These are phyloP conservation scores for Falco rusticolus DNA, from an alignment of 2,797 vertebrate species.

Conservation along the genomic window DNA sequence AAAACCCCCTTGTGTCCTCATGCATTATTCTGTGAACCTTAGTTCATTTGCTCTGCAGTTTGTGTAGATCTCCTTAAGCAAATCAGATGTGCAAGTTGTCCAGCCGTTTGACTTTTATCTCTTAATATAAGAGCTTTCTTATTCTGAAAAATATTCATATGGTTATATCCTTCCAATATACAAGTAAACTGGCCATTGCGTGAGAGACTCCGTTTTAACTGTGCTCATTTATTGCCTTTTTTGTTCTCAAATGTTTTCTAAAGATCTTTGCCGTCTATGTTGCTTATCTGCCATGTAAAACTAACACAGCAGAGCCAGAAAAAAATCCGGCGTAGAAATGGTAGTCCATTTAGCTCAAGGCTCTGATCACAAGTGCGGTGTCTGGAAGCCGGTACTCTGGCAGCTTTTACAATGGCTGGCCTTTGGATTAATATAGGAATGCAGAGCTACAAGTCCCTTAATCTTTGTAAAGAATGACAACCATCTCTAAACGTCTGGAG, in stretches of 20 bases:
- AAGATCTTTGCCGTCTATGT: not conserved
- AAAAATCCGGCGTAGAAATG: not conserved
- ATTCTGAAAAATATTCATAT: not conserved
- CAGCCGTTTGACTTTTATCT: not conserved
- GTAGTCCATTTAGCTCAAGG: slow-evolving; percentile 21
- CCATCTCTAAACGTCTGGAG: not conserved
- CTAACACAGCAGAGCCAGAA: not conserved
- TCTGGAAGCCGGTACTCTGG: not conserved
- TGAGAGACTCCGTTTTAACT: not conserved
- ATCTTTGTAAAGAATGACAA: slow-evolving; percentile 66
- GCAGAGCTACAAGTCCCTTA: slow-evolving; percentile 52
- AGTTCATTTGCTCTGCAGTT: not conserved
- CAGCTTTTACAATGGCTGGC: slow-evolving; percentile 22
- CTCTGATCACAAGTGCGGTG: slow-evolving; percentile 26
- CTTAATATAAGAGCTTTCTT: not conserved
- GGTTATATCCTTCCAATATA: not conserved
- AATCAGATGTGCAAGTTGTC: not conserved
- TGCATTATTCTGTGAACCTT: not conserved
- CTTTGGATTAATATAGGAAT: slow-evolving; percentile 70
- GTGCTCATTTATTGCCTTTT: not conserved
- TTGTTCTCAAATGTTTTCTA: not conserved
- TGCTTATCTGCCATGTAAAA: not conserved
- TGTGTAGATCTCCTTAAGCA: not conserved
- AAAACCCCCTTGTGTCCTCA: not conserved
- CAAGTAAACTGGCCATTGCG: not conserved